These are phyloP conservation scores for Drosophila sordidapex DNA, from an alignment of 2,888 invertebrate genomes.

Conservation along the genomic window DNA sequence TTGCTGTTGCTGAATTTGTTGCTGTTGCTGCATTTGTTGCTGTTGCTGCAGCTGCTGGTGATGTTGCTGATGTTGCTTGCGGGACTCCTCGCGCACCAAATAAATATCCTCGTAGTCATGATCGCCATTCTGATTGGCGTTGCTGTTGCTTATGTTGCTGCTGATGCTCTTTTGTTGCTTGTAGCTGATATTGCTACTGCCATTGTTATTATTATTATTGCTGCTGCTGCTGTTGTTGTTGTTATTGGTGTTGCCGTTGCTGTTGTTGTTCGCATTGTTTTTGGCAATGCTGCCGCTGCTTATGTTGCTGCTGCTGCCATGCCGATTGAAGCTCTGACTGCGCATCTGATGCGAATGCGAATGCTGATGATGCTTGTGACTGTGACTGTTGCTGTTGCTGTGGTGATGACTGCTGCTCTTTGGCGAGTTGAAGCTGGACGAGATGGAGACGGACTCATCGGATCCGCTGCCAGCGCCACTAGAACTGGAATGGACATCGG, in stretches of 20 bases:
- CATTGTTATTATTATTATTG: constrained; percentile 38
- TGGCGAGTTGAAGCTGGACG: constrained; percentile 85
- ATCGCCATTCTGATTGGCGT: constrained; percentile 84
- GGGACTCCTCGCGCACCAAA: constrained; percentile 88
- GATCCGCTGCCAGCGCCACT: constrained; percentile 88
- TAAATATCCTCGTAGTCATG: constrained; percentile 94
- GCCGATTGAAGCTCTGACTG: constrained; percentile 65
- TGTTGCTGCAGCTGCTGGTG: constrained; percentile 50
- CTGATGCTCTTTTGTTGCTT: not conserved
- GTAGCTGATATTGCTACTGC: constrained; percentile 56
- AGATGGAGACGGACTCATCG: constrained; percentile 88
- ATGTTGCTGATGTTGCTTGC: constrained; percentile 74
- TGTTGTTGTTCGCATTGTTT: constrained; percentile 32
- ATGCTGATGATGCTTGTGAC: constrained; percentile 30
- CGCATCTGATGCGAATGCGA: constrained; percentile 58
- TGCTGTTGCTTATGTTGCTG: constrained; percentile 42
- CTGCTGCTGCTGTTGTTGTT: constrained; percentile 49
- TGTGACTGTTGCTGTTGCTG: constrained; percentile 53
- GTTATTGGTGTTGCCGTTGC: constrained; percentile 50
- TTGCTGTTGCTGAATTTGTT: constrained; percentile 44
- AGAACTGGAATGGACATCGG: constrained; percentile 92
- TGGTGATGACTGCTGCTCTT: constrained; percentile 80
- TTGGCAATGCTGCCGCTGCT: constrained; percentile 38
- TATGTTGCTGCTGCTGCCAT: constrained; percentile 52
- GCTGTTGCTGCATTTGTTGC: constrained; percentile 27